Conservation (phyloP, 2,797 vertebrate species). For the Eidolon dupreanum region DNA sequence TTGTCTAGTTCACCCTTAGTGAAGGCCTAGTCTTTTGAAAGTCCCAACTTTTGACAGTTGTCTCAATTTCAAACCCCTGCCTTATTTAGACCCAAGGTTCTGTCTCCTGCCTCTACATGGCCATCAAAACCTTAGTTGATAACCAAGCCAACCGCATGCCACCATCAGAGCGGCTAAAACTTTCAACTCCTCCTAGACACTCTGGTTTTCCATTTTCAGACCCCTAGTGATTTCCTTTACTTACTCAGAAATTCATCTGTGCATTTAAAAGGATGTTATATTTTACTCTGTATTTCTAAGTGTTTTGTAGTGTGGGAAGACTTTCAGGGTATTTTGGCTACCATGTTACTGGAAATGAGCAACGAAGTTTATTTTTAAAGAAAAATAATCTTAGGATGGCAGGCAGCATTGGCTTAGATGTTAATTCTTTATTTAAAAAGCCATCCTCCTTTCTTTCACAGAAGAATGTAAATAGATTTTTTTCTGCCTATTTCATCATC, state of each 20-base stretch:
- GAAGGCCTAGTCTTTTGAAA: not conserved
- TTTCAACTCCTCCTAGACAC: not conserved
- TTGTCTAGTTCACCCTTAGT: not conserved
- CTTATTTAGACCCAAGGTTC: not conserved
- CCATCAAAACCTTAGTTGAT: not conserved
- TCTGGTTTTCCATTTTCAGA: not conserved
- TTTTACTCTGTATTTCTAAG: not conserved
- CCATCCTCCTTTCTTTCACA: not conserved
- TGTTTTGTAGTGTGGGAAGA: not conserved
- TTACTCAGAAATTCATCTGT: not conserved
- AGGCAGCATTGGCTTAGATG: not conserved
- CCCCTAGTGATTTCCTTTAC: not conserved
- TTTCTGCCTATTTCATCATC: not conserved
- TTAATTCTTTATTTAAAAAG: not conserved
- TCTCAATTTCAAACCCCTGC: not conserved
- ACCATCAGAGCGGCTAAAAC: not conserved
- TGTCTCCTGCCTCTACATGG: not conserved
- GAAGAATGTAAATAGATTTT: not conserved
- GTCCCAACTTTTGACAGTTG: not conserved
- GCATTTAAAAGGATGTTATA: not conserved
- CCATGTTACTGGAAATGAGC: not conserved
- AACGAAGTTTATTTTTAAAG: not conserved
- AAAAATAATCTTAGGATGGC: constrained; percentile 8
- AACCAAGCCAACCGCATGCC: not conserved
- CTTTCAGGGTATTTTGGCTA: not conserved